Evolutionary conservation across 2,113 vertebrate species (phyloP).

Genomic region (Monopterus albus): DNA sequence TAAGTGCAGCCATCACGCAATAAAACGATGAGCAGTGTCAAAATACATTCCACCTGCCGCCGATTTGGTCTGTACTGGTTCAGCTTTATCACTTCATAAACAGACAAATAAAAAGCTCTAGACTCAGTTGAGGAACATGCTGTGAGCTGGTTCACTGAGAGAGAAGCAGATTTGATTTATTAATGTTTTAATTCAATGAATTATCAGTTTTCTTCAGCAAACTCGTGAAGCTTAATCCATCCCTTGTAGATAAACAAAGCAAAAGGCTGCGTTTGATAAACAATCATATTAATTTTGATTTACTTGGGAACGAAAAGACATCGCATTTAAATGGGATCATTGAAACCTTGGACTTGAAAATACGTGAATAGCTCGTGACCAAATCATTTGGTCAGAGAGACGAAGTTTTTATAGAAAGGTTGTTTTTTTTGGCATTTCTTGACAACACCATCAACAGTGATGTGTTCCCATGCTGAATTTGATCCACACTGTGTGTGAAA

Average conservation of each 20-base stretch:
- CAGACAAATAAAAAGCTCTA: slow-evolving; percentile 19
- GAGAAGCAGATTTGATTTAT: background rate
- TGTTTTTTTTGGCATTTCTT: background rate
- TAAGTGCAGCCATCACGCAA: slow-evolving; percentile 44
- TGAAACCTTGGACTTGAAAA: too few relatives aligned
- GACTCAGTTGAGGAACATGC: background rate
- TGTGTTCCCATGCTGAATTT: background rate
- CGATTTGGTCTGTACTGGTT: slow-evolving; percentile 10
- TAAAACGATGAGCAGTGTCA: slow-evolving; percentile 28
- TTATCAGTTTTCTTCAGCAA: background rate
- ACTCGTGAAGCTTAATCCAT: background rate
- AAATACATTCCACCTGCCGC: slow-evolving; percentile 34
- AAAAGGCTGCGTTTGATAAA: background rate
- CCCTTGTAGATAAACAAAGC: background rate
- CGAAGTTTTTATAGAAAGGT: background rate
- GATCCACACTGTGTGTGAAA: background rate
- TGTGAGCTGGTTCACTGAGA: background rate
- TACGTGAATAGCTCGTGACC: background rate
- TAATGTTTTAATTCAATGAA: background rate
- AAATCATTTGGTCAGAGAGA: background rate
- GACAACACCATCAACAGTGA: background rate
- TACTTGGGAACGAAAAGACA: background rate
- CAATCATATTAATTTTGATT: background rate
- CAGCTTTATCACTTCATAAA: slow-evolving; percentile 31
- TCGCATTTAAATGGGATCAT: background rate